These are phyloP conservation scores for Euborellia annulipes DNA, from an alignment of 1,140 invertebrate genomes.

Conservation along the genomic window DNA sequence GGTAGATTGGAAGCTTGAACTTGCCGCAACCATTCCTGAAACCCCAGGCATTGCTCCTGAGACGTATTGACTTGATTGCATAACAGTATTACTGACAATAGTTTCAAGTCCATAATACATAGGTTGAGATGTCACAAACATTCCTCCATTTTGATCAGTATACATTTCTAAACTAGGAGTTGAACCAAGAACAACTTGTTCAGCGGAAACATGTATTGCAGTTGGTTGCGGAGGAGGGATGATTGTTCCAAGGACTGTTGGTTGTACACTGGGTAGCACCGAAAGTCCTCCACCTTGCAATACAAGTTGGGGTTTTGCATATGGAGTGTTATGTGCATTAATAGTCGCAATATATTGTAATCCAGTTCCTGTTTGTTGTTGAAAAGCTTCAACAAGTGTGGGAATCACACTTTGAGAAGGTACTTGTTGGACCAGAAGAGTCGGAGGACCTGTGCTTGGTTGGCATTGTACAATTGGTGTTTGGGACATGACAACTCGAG, in stretches of 20 bases:
- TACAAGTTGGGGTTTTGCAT: constrained; percentile 34
- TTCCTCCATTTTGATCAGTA: constrained; percentile 44
- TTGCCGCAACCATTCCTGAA: constrained; percentile 48
- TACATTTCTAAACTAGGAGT: constrained; percentile 52
- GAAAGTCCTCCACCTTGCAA: constrained; percentile 38
- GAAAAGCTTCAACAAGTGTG: constrained; percentile 46
- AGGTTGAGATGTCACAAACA: constrained; percentile 46
- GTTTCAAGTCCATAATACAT: constrained; percentile 68
- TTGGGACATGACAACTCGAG: neutral
- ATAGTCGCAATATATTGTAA: constrained; percentile 54
- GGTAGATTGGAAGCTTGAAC: constrained; percentile 61
- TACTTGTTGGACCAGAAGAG: constrained; percentile 48
- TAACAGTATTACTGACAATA: constrained; percentile 68
- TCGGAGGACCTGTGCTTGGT: constrained; percentile 25
- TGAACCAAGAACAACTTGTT: constrained; percentile 45
- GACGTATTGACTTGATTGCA: constrained; percentile 68
- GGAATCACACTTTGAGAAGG: constrained; percentile 47
- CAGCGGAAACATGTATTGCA: constrained; percentile 32
- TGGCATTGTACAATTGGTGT: neutral
- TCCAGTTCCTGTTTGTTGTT: constrained; percentile 46
- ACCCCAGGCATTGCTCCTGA: constrained; percentile 40
- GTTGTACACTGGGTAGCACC: constrained; percentile 35
- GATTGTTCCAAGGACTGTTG: constrained; percentile 42
- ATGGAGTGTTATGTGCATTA: constrained; percentile 31
- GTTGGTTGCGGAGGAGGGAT: constrained; percentile 36